phyloP scores from a whole-genome alignment of 2,113 vertebrate genomes.

The Petaurus breviceps region DNA sequence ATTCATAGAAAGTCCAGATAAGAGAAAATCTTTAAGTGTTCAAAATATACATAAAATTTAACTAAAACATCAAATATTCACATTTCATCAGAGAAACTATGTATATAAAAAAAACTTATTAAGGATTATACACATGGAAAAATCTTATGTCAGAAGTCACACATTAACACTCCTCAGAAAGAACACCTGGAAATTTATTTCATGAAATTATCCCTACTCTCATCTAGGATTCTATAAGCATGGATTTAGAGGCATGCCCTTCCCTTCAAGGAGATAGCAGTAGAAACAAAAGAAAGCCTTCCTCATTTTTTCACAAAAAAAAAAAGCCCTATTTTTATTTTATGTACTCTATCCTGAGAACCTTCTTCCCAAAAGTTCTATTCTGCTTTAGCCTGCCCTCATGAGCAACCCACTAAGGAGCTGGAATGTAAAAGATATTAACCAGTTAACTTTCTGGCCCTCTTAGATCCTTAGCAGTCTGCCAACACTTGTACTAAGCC shows the following conservation, averaged over 20 bases:
- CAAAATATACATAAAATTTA: neutral
- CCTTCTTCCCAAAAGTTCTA: neutral
- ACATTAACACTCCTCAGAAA: neutral
- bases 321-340: neutral
- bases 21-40: neutral
- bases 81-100: neutral
- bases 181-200: neutral
- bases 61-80: neutral
- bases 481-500: neutral
- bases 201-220: neutral
- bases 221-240: neutral
- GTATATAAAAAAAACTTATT: neutral
- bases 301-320: neutral
- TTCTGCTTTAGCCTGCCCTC: neutral
- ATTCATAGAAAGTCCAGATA: neutral
- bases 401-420: neutral
- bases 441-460: neutral
- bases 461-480: neutral
- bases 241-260: neutral
- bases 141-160: neutral
- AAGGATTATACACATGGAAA: neutral
- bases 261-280: neutral
- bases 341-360: neutral
- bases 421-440: neutral
- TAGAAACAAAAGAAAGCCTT: neutral